Base-by-base conservation (phyloP, 2,797 vertebrate genomes). In the Channa striata region DNA sequence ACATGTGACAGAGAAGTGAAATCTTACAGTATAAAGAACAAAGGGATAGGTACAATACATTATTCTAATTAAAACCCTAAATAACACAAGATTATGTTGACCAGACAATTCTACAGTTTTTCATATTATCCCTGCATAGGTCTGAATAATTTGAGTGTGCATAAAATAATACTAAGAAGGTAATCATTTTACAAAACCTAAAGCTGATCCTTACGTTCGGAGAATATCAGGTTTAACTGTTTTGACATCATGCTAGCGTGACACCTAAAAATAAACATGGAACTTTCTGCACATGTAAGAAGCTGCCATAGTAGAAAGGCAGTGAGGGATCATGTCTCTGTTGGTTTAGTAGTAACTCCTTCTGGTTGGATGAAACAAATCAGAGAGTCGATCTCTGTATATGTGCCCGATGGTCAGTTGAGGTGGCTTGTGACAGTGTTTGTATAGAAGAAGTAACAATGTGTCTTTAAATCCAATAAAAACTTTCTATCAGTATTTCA, bases 81-180 rank as follows among this genome's bases (percentile, higher is more conserved):
- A n/a, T n/a, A n/a, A n/a, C n/a, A n/a, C n/a, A n/a, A n/a, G n/a
- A n/a, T n/a, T n/a, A n/a, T n/a, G n/a, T n/a, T n/a, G n/a, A n/a
- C n/a, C n/a, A n/a, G n/a, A n/a, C n/a, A n/a, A n/a, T n/a, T n/a
- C n/a, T n/a, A n/a, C n/a, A n/a, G n/a, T n/a, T n/a, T 23, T 74
- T 77, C 67, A 23, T 52, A 23, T 37, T 63, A 48, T 44, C 42
- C 54, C 33, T 19, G 39, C 48, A 39, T 64, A 53, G 48, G 20
- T 14, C 48, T 68, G 65, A 58, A 59, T 39, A 61, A 73, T 59
- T 23, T 42, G 23, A 14, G 48, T 33, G 65, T 58, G 34, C 30
- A 66, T 57, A 67, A 53, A 81, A 83, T 78, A 74, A 72, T 58
- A 78, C 39, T 43, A 25, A 60, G 17, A 63, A 70, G 68, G 33